phyloP scores from a whole-genome alignment of 2,797 vertebrate genomes.

The Pseudochirops cupreus region DNA sequence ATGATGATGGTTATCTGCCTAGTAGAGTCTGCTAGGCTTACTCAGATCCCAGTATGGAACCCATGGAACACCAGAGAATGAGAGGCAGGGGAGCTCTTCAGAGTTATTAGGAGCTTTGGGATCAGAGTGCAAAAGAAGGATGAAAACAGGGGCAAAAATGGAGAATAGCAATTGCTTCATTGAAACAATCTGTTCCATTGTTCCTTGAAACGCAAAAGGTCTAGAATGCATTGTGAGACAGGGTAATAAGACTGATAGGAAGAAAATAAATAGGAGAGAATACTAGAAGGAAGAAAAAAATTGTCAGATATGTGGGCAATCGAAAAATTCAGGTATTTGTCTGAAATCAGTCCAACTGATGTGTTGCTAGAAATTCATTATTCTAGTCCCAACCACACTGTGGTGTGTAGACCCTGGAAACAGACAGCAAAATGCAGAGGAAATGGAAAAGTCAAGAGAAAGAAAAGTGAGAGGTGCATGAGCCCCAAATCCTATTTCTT shows the following conservation, averaged over 20 bases:
- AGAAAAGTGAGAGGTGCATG: neutral
- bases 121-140: constrained; percentile 68
- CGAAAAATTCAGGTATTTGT: constrained; percentile 34
- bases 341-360: constrained; percentile 62
- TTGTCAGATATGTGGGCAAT: neutral
- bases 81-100: constrained; percentile 68
- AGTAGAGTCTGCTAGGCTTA: constrained; percentile 66
- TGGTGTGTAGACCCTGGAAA: constrained; percentile 42
- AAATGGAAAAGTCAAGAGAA: neutral
- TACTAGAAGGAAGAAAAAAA: constrained; percentile 21
- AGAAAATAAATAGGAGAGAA: constrained; percentile 33
- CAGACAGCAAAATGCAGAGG: constrained; percentile 39
- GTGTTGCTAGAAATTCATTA: constrained; percentile 61
- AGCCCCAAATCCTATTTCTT: constrained; percentile 49
- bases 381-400: constrained; percentile 16
- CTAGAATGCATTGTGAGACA: constrained; percentile 52
- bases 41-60: constrained; percentile 53
- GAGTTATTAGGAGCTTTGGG: constrained; percentile 57
- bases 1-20: constrained; percentile 72
- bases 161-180: constrained; percentile 64
- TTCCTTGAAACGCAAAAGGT: constrained; percentile 10
- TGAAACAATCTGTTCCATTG: constrained; percentile 67
- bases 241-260: constrained; percentile 27
- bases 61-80: constrained; percentile 63
- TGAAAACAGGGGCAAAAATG: constrained; percentile 50